Base-by-base conservation (phyloP, 2,797 vertebrate species). In the Tinamus major region DNA sequence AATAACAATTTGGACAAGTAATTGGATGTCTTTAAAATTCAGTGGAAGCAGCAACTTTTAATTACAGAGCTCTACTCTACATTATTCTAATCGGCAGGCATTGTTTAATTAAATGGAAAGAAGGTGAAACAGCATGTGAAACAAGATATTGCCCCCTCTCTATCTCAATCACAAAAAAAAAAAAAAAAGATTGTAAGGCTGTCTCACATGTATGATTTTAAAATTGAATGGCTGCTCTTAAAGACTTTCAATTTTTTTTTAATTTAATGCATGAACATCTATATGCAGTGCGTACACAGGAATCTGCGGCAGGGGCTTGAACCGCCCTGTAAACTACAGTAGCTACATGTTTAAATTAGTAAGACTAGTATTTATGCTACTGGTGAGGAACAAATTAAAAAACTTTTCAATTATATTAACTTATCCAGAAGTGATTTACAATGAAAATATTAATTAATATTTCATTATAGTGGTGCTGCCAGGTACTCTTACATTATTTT, bases 401-500 rank as follows among this genome's bases (percentile, higher is more conserved):
- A 83, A 29, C 2, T 13, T 80, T 91, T 72, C 39, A 83, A 48
- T 91, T 89, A 65, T 13, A 4, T 29, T 61, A 58, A 35, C 76
- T 94, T 88, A 24, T 83, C 79, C 83, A 86, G 33, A 72, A 76
- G 24, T 69, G 70, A 91, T 86, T 92, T 91, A 87, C 51, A 88
- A 41, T 33, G 31, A 59, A 91, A 95, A 92, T 86, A 91, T 51
- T 87, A 87, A 92, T 89, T 69, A 93, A 79, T 93, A 91, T 86
- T 94, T 96, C 55, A 90, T 90, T 93, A 76, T 7, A 77, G 33
- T 39, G 84, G 20, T 72, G 85, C 46, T 93, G 18, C 74, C 79
- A 90, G 79, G 35, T 84, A 55, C 19, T 48, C 80, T 37, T 78
- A 55, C 33, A 15, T 56, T 78, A 5, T 41, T 82, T 15, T 68